These are phyloP conservation scores for Mimachlamys varia DNA, from an alignment of 2,888 invertebrate species.

Conservation along the genomic window DNA sequence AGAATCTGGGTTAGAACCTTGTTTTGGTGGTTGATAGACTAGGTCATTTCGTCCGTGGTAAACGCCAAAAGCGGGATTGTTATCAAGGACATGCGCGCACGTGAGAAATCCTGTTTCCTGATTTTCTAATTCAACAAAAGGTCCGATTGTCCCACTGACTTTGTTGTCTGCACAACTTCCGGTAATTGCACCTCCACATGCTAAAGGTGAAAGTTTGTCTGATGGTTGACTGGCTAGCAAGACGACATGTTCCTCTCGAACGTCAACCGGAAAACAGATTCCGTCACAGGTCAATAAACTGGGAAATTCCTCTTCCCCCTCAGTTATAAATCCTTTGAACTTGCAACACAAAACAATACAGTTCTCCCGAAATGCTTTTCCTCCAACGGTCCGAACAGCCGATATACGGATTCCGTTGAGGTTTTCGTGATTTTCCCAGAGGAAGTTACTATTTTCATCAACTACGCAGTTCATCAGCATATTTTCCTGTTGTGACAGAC, in stretches of 20 bases:
- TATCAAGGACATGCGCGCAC: not conserved
- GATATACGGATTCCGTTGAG: not conserved
- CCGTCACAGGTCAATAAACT: not conserved
- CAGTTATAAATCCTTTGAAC: not conserved
- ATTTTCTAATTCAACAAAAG: not conserved
- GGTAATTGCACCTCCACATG: not conserved
- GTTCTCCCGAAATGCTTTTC: not conserved
- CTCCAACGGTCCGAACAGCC: not conserved
- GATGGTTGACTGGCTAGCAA: not conserved
- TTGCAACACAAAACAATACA: not conserved
- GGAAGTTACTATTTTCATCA: not conserved
- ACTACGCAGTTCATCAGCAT: not conserved
- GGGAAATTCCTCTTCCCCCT: not conserved
- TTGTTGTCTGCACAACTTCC: not conserved
- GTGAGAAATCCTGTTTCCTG: too few relatives aligned
- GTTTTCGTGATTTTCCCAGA: not conserved
- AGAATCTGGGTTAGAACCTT: not conserved
- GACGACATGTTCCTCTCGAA: not conserved
- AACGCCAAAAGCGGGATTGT: not conserved
- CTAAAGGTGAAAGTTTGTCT: not conserved
- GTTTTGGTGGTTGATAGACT: not conserved
- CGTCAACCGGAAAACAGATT: not conserved
- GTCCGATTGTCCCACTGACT: not conserved
- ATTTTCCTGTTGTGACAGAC: not conserved
- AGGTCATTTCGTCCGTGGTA: not conserved